Evolutionary conservation across 2,113 vertebrate species (phyloP).

Genomic region (Heliornis fulica): DNA sequence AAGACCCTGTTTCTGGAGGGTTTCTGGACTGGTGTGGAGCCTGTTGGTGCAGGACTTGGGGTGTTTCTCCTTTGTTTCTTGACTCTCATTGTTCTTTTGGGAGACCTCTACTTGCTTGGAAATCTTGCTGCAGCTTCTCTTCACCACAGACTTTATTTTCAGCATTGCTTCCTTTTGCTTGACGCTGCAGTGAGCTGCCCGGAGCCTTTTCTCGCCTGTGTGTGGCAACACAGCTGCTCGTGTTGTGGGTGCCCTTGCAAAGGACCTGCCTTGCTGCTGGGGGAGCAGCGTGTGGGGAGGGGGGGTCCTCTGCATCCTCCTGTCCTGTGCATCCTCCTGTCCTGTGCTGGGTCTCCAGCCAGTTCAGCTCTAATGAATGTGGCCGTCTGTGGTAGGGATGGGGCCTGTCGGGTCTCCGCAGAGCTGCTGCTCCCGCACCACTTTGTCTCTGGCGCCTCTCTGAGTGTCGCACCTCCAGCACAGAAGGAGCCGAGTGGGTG

Average conservation of each 20-base stretch:
- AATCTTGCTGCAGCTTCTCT: neutral
- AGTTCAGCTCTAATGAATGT: no score
- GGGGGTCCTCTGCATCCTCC: no score
- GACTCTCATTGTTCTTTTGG: neutral
- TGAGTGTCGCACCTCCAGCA: no score
- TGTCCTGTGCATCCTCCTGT: no score
- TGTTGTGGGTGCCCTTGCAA: neutral
- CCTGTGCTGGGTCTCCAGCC: no score
- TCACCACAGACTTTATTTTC: neutral
- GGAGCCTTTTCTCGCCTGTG: no score
- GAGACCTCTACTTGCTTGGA: neutral
- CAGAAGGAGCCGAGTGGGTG: neutral
- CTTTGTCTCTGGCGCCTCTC: no score
- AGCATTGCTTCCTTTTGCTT: neutral
- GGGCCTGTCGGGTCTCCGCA: no score
- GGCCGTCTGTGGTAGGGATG: no score
- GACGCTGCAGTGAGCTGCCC: neutral
- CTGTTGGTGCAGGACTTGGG: neutral
- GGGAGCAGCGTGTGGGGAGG: no score
- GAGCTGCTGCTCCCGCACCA: no score
- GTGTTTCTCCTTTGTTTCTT: neutral
- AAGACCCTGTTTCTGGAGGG: neutral
- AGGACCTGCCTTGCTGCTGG: no score
- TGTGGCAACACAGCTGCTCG: neutral
- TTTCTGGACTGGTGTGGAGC: neutral